These are phyloP conservation scores for Bombyx mori DNA, from an alignment of 1,140 invertebrate species.

Conservation along the genomic window ASM3026992v2 NC_085117.1:12133501-12134000, in stretches of 20 bases:
- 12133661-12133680: not conserved
- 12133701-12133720: conserved; percentile 93
- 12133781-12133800: conserved; percentile 97
- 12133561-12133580: no score
- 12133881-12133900: conserved; percentile 93
- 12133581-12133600: no score
- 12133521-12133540: no score
- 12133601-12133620: no score
- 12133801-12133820: conserved; percentile 84
- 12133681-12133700: conserved; percentile 90
- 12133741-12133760: conserved; percentile 96
- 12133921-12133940: no score
- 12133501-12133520: no score
- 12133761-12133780: conserved; percentile 99
- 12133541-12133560: no score
- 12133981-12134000: conserved; percentile 40
- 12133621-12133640: no score
- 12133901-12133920: not conserved
- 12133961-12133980: not conserved
- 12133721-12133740: conserved; percentile 98
- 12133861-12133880: conserved; percentile 97
- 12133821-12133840: conserved; percentile 80
- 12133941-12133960: no score
- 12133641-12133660: no score
- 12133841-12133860: conserved; percentile 96